Evolutionary conservation across 2,888 invertebrate genomes (phyloP).

Genomic region (Oscheius sp.): DNA sequence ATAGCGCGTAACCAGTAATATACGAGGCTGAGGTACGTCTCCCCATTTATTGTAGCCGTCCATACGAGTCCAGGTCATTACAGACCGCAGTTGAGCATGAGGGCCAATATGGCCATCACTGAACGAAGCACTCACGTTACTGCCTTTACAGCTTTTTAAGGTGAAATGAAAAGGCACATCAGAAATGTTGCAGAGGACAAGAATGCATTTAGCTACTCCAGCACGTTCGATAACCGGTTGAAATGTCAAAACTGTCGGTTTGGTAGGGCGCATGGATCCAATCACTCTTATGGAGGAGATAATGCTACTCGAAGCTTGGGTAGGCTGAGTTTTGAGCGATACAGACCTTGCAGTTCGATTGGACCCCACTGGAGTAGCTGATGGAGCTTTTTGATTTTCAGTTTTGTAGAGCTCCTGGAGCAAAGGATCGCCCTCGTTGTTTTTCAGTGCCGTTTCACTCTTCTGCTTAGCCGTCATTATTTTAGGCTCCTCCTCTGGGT

Average conservation of each 20-base stretch:
- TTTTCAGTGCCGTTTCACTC: not conserved
- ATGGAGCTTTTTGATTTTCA: not conserved
- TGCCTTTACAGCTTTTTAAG: conserved; percentile 47
- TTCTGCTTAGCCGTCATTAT: no score
- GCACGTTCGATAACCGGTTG: not conserved
- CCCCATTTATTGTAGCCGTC: conserved; percentile 44
- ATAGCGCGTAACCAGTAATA: conserved; percentile 17
- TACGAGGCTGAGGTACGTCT: conserved; percentile 12
- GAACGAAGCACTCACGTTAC: conserved; percentile 51
- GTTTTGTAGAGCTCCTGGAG: conserved; percentile 11
- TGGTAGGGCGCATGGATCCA: not conserved
- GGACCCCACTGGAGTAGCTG: not conserved
- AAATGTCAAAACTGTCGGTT: conserved; percentile 21
- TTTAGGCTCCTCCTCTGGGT: no score
- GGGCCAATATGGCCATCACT: conserved; percentile 56
- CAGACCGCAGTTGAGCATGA: conserved; percentile 54
- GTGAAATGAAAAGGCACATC: conserved; percentile 57
- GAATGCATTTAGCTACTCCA: conserved; percentile 31
- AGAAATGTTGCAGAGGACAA: conserved; percentile 62
- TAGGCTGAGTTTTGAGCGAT: not conserved
- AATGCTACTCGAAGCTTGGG: not conserved
- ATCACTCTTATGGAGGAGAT: not conserved
- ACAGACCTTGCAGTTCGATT: not conserved
- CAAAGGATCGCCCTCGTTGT: not conserved
- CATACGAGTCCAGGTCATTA: conserved; percentile 56